Evolutionary conservation across 2,888 invertebrate species (phyloP), one percentile per base, ranked within the genome.

Genomic region (Aphelenchoides bicaudatus): DNA sequence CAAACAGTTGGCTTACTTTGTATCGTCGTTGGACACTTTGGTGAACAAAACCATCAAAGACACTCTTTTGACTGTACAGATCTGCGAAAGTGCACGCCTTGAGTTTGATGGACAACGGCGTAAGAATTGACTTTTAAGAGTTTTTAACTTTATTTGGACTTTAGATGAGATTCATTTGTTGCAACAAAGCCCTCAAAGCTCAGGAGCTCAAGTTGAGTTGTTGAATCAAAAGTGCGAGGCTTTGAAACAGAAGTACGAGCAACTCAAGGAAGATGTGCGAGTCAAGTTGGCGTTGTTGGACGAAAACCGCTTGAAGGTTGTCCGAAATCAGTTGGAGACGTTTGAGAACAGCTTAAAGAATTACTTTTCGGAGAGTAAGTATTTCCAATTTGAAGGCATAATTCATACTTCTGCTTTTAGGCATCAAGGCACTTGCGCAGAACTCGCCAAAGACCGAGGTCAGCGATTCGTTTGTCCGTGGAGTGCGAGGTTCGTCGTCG

Each of bases 21-120:
- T 90, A 77, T 91, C 90, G 50, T 89, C 92, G 28, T 88, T 98
- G 54, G 88, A 90, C 82, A 98, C 96, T 19, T 85, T 98, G 74
- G 90, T 92, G 82, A 88, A 92, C 83, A 93, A 93, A 83, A 96
- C 94, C 39, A 96, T 98, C 81, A 93, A 94, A 80, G 96, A 98
- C 81, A 94, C 88, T 1, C 81, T 89, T 68, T 83, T 86, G 62
- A 89, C 88, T 56, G 86, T 89, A 62, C 85, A 86, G 74, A 85
- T 86, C 75, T 88, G 88, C 80, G 88, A 89, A 82, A 84, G 62
- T 23, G 60, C 62, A 10, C 13, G 59, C 28, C 13, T 10, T 56
- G 53, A 2, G n/a, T 55, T 55, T 3, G 21, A 10, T 2, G 8
- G 16, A n/a, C 2, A 19, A 52, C 1, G 19, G 10, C 1, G 10